Base-by-base conservation (phyloP, 2,113 vertebrate genomes). In the Nibea albiflora region DNA sequence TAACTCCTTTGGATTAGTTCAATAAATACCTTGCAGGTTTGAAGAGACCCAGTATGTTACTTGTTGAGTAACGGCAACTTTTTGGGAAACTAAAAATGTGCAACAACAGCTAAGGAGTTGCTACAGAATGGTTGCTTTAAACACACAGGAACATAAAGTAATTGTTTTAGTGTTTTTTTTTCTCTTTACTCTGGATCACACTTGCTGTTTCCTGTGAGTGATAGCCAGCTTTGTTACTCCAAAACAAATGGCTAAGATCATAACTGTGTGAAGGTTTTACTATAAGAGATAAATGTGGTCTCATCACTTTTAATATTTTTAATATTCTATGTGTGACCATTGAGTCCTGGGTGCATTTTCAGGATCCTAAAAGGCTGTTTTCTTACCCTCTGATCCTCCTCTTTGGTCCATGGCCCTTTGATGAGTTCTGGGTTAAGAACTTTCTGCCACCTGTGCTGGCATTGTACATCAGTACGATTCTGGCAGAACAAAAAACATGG, bases 381-480 rank as follows among this genome's bases (percentile, higher is more conserved):
- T 84, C 95, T 95, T 96, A 99, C 98, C 96, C 97, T 95, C 91
- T 99, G 98, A 94, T 99, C 98, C 88, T 99, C 98, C 92, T 99
- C 98, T 95, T 99, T 99, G 86, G 98, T 99, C 98, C 98, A 99
- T 0, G 98, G 98, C 42, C 98, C 98, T 94, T 99, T 99, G 90
- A 99, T 99, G 89, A 99, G 98, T 91, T 99, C 98, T 82, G 98
- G 98, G 90, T 99, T 99, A 72, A 99, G 93, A 42, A 99, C 98
- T 87, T 99, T 99, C 94, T 99, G 98, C 98, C 98, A 99, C 65
- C 98, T 95, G 91, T 99, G 98, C 87, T 99, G 98, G 86, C 98
- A 99, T 91, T 99, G 98, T 77, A 99, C 97, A 93, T 99, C 98
- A 80, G 98, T 98, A 71, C 98, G 97, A 87, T 98, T 99, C 98